Base-by-base conservation (phyloP, 2,888 invertebrate genomes). In the Acanthosoma haemorrhoidale region DNA sequence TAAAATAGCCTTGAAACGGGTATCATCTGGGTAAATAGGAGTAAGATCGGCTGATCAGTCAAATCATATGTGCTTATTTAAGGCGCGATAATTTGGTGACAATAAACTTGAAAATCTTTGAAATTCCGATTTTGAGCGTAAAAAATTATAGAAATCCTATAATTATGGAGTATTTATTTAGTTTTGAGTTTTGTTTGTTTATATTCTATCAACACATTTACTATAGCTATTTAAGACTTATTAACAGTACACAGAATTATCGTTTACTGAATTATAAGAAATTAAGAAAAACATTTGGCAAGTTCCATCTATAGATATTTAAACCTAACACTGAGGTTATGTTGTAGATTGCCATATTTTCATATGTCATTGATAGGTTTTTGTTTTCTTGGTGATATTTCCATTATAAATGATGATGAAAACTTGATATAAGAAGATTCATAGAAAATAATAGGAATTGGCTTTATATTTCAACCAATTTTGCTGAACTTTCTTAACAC, bases 21-120 rank as follows among this genome's bases (percentile, higher is more conserved):
- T 74, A 74, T 75, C 75, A 75, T 74, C 75, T 75, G 74, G 73
- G 72, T 72, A 70, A 73, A 72, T 70, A 73, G 71, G 66, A 71
- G 68, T 72, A 69, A 73, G 70, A 74, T 73, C 74, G 73, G 74
- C 73, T 75, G 74, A 75, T 75, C 71, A 64, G 63, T 69, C 59
- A 69, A 71, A 73, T 72, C 73, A 72, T 70, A 70, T 73, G 71
- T 68, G 57, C 32, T 41, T 29, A 15, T 36, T 39, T 36, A 8
- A 59, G 57, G 70, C 59, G 64, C 66, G 21, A 21, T 39, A 51
- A 34, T 29, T 36, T 31, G 29, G 51, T 41, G 21, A 58, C 57
- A 58, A 32, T 68, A 32, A 18, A 57, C 43, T 34, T 58, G 36
- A 36, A 16, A 18, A 34, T 68, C 31, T 34, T 31, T 2, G 1